Evolutionary conservation across 30 jellyfish, hydroid and myxozoan genomes (phyloP).

Genomic region (Hydractinia symbiolongicarpus): DNA sequence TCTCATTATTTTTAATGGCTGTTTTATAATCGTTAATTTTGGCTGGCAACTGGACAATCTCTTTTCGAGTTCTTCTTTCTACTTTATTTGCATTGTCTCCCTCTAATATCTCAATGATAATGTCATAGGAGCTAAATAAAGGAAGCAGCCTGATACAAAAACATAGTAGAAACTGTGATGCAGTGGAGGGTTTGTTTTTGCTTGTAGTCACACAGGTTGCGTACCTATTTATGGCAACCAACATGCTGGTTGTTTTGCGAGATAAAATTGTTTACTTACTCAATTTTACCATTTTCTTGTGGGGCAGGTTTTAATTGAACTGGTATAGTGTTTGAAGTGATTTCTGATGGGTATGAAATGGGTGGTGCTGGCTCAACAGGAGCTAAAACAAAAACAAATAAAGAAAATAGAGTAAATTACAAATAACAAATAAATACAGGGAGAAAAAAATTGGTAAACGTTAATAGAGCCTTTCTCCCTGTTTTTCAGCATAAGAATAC

Average conservation of each 20-base stretch:
- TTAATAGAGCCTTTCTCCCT: too few species aligned
- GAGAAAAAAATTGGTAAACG: too few species aligned
- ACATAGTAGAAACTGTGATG: neutral
- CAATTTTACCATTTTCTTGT: constrained; percentile 14
- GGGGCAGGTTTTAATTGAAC: constrained; percentile 40
- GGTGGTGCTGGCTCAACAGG: constrained; percentile 68
- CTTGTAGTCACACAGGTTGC: too few species aligned
- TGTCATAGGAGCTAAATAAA: constrained; percentile 44
- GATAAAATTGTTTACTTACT: neutral
- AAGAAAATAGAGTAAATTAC: neutral
- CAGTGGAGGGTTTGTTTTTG: neutral
- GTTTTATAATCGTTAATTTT: constrained; percentile 23
- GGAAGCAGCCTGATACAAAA: neutral
- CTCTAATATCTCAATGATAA: constrained; percentile 44
- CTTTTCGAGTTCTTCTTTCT: constrained; percentile 32
- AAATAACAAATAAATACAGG: neutral
- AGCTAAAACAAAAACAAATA: neutral
- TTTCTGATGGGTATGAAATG: neutral
- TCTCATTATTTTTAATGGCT: constrained; percentile 43
- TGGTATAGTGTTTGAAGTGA: constrained; percentile 45
- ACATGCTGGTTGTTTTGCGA: too few species aligned
- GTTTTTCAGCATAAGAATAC: too few species aligned
- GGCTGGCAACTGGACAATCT: constrained; percentile 9
- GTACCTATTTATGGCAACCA: too few species aligned
- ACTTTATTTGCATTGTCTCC: constrained; percentile 19